phyloP scores from a whole-genome alignment of 2,113 vertebrate species.

The Malurus melanocephalus region DNA sequence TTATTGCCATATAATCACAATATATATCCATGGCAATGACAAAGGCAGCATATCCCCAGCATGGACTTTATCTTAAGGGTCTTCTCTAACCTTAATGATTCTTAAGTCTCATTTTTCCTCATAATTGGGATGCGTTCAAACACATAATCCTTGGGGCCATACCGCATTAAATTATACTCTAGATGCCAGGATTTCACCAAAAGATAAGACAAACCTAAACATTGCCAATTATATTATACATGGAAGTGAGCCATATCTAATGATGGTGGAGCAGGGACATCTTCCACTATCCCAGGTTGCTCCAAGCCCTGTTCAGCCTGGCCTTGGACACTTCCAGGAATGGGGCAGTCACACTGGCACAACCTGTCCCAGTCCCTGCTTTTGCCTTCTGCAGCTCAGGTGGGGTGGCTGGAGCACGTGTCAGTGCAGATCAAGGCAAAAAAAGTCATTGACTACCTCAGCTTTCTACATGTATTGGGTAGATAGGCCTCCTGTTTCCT shows the following conservation, averaged over 20 bases:
- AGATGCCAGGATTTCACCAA: not conserved
- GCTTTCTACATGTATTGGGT: no score
- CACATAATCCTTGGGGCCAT: not conserved
- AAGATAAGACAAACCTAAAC: not conserved
- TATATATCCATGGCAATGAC: not conserved
- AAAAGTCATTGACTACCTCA: no score
- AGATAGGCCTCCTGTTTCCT: no score
- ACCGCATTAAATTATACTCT: not conserved
- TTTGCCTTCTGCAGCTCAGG: no score
- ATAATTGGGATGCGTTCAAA: not conserved
- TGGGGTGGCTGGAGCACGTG: no score
- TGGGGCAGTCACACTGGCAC: no score
- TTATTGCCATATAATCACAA: not conserved
- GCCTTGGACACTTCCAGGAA: no score
- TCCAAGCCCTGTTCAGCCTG: no score
- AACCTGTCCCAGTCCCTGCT: no score
- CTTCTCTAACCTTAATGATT: not conserved
- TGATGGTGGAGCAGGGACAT: not conserved
- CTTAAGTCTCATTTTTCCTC: not conserved
- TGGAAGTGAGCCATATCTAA: not conserved
- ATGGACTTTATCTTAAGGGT: not conserved
- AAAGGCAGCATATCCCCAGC: not conserved
- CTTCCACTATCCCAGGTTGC: no score
- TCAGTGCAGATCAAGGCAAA: no score
- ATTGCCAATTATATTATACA: not conserved